Base-by-base conservation (phyloP, 2,113 vertebrate genomes). In the Aphyosemion australe region DNA sequence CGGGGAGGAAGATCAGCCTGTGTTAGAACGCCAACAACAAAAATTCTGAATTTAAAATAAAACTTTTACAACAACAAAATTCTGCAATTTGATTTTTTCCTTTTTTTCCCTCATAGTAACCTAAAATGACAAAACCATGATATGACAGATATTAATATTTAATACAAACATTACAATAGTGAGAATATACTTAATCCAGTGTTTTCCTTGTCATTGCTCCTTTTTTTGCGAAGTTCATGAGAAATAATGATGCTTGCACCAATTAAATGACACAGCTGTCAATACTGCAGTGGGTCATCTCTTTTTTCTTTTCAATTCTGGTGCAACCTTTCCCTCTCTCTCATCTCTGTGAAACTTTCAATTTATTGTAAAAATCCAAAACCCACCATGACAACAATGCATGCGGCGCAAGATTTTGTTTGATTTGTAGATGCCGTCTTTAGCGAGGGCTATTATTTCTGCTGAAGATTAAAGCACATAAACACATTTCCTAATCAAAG, bases 181-280 rank as follows among this genome's bases (percentile, higher is more conserved):
- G 43, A 16, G 15, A 45, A 16, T 45, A 6, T 6, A 45, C 43
- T 1, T 5, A 45, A 45, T 45, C 14, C 49, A n/a, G 62, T 60
- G 19, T 66, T 5, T 16, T 26, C 46, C 62, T 13, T 12, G 2
- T 13, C 41, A 13, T 8, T 39, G 8, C 11, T 5, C 37, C 37
- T 10, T 39, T 39, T 39, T 39, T 39, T 8, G 11, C 37, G 2
- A 11, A 37, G 71, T 69, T 66, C 20, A 39, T 37, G 8, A 31
- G 45, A 76, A 76, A 83, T 77, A 83, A 61, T 50, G 67, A 79
- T 55, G n/a, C 46, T 69, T 37, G 42, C 58, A 26, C 59, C 57
- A 69, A 59, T 61, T 13, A 51, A 31, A 57, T 77, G 62, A 80
- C 66, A 60, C 54, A 61, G 69, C 45, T 69, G 72, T 85, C 71